These are phyloP conservation scores for Calephelis virginiensis DNA, from an alignment of 1,140 invertebrate species.

Conservation along the genomic window DNA sequence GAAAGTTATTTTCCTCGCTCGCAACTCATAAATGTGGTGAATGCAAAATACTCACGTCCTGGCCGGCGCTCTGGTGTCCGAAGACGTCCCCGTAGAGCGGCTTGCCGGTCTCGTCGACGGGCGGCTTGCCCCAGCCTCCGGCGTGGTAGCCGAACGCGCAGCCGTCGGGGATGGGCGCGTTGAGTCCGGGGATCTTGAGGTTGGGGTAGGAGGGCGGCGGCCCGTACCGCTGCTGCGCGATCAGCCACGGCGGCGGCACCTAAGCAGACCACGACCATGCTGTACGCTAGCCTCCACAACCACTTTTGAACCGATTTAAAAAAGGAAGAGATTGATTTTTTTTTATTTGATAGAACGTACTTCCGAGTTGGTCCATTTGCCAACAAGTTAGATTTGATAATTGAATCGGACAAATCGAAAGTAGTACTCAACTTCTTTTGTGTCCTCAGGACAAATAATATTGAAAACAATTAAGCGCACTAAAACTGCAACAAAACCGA, in stretches of 20 bases:
- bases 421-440: too few species aligned
- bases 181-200: slow-evolving; percentile 96
- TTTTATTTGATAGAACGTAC: too few species aligned
- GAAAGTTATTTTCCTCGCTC: too few species aligned
- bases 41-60: slow-evolving; percentile 78
- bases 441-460: too few species aligned
- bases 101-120: slow-evolving; percentile 98
- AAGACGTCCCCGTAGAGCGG: slow-evolving; percentile 99
- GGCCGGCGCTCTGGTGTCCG: slow-evolving; percentile 83
- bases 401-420: too few species aligned
- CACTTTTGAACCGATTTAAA: too few species aligned
- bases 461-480: too few species aligned
- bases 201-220: slow-evolving; percentile 99
- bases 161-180: slow-evolving; percentile 96
- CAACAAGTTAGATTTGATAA: too few species aligned
- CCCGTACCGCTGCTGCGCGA: slow-evolving; percentile 99
- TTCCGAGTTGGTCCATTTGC: too few species aligned
- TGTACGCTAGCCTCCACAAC: too few species aligned
- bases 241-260: slow-evolving; percentile 98
- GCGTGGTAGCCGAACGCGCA: slow-evolving; percentile 99
- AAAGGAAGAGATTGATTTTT: too few species aligned
- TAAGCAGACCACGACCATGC: too few species aligned
- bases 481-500: not conserved
- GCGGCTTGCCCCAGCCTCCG: slow-evolving; percentile 99
- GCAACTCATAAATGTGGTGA: not conserved